Conservation (phyloP, 2,888 invertebrate species). For the Endomychus coccineus region DNA sequence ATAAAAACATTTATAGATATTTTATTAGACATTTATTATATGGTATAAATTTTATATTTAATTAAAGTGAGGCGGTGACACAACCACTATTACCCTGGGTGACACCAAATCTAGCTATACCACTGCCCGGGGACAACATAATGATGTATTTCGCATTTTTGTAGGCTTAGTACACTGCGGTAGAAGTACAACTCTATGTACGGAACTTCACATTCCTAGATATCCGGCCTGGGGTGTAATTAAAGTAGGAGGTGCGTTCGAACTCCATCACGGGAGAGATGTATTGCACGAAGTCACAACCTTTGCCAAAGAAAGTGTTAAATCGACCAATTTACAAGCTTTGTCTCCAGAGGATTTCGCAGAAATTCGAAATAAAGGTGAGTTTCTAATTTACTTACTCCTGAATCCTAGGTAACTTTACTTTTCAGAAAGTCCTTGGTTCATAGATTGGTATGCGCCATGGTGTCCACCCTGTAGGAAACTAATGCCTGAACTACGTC, state of each 20-base stretch:
- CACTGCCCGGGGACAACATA: not conserved
- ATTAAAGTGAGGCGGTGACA: no score
- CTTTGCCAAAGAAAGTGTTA: slow-evolving; percentile 58
- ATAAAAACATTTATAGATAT: no score
- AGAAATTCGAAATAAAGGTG: slow-evolving; percentile 48
- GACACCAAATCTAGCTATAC: no score
- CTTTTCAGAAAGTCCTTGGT: slow-evolving; percentile 48
- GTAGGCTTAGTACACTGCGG: slow-evolving; percentile 60
- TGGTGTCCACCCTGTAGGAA: slow-evolving; percentile 72
- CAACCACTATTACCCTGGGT: no score
- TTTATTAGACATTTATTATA: no score
- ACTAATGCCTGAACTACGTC: slow-evolving; percentile 60
- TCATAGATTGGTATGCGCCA: slow-evolving; percentile 70
- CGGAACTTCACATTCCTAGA: slow-evolving; percentile 50
- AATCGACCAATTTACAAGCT: slow-evolving; percentile 53
- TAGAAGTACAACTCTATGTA: slow-evolving; percentile 49
- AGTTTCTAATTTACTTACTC: slow-evolving; percentile 11
- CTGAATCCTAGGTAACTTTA: slow-evolving; percentile 4
- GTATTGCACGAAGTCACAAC: slow-evolving; percentile 51
- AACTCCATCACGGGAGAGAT: slow-evolving; percentile 60
- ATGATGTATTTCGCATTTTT: slow-evolving; percentile 13
- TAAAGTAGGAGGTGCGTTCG: slow-evolving; percentile 68
- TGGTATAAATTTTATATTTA: no score
- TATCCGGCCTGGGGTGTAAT: slow-evolving; percentile 67
- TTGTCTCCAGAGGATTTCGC: slow-evolving; percentile 56